Evolutionary conservation across 2,797 vertebrate genomes (phyloP).

Genomic region (Tangara arthus): DNA sequence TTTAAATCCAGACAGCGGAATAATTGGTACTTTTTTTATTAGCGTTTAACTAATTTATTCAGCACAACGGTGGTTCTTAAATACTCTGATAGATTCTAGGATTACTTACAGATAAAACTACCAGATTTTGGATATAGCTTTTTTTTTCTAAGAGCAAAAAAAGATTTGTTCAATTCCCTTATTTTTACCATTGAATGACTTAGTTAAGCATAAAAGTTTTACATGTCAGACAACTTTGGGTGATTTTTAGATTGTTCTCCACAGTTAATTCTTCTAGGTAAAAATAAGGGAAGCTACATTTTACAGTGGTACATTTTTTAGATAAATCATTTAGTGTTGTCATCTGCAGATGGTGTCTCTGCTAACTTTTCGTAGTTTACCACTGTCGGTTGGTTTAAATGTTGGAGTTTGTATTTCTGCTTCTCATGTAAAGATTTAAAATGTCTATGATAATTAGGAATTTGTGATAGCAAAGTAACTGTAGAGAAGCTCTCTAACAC

Average conservation of each 20-base stretch:
- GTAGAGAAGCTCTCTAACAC: background rate
- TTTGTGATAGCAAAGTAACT: background rate
- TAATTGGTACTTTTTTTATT: slow-evolving; percentile 3
- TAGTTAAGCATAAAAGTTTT: background rate
- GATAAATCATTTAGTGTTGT: background rate
- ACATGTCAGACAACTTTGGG: background rate
- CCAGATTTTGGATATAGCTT: background rate
- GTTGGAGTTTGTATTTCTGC: background rate
- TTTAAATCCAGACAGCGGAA: background rate
- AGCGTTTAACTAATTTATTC: background rate
- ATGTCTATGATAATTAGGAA: background rate
- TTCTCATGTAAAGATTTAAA: background rate
- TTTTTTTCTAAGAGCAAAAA: background rate
- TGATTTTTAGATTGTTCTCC: background rate
- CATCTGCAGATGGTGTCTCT: background rate
- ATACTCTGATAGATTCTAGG: background rate
- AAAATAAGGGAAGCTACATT: background rate
- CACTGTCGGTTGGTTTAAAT: background rate
- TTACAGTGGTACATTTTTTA: background rate
- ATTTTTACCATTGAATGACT: background rate
- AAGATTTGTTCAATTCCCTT: background rate
- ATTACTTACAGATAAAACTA: background rate
- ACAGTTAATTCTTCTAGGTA: background rate
- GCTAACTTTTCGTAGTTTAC: background rate
- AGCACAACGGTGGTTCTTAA: background rate